phyloP scores from a whole-genome alignment of 2,113 vertebrate species.

The Rhodinocichla rosea region DNA sequence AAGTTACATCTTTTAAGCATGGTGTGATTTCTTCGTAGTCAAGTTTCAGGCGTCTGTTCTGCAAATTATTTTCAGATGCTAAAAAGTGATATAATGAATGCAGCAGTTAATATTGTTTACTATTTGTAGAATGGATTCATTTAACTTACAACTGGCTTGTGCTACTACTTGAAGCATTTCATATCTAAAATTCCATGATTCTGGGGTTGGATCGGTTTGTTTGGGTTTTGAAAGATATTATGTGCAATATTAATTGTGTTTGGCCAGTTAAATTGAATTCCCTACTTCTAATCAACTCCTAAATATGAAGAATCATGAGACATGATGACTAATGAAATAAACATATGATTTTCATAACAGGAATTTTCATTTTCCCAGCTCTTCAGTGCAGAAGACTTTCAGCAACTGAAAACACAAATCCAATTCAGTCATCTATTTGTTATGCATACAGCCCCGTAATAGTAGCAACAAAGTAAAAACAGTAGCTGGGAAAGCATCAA shows the following conservation, averaged over 20 bases:
- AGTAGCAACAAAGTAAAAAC: background rate
- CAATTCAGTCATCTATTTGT: background rate
- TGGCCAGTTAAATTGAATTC: background rate
- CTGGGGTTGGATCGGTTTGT: background rate
- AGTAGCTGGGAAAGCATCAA: background rate
- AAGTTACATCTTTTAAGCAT: slow-evolving; percentile 92
- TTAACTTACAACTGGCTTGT: background rate
- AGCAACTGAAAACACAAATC: background rate
- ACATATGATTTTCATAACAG: background rate
- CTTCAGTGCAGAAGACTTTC: background rate
- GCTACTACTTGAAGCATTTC: background rate
- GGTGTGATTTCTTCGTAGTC: slow-evolving; percentile 98
- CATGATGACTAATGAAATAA: background rate
- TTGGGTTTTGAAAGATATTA: background rate
- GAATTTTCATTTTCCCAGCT: background rate
- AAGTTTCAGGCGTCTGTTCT: slow-evolving; percentile 92
- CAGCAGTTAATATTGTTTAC: background rate
- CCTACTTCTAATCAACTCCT: background rate
- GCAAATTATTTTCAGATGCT: slow-evolving; percentile 92
- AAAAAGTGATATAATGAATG: background rate
- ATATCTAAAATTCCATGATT: background rate
- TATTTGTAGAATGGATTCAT: background rate
- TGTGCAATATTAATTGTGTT: background rate
- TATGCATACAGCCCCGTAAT: background rate
- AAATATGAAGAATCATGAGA: background rate